Evolutionary conservation across 2,797 vertebrate genomes (phyloP), one percentile per base, ranked within the genome.

Genomic region (Lacerta agilis): DNA sequence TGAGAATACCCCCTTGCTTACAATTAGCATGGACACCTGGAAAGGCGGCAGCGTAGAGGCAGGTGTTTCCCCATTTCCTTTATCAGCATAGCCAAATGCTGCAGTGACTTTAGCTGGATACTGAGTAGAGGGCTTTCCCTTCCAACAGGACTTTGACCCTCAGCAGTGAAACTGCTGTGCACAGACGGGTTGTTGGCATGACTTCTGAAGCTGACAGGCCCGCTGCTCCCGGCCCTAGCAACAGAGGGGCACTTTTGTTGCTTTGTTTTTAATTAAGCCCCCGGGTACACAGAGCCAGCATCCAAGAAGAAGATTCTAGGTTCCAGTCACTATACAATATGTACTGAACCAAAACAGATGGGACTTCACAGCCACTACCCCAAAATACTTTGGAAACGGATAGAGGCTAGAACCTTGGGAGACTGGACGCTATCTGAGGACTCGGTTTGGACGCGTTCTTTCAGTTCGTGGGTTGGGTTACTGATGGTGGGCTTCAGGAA

Each of bases 101-200:
- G 79, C 83, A 89, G 49, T 90, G 71, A 71, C 79, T 93, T 71
- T 80, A 36, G 41, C 87, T 83, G 85, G 82, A 90, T 20, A 23
- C 61, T 18, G 91, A 90, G 84, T 79, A 0, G 90, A 85, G 85
- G 8, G 55, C 0, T 88, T 89, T 91, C 92, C 90, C 89, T 61
- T 61, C 75, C 33, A 86, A 33, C 66, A 88, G 92, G 90, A 93
- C 94, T 94, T 94, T 89, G 91, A 86, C 93, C 86, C 49, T 83
- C 33, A 79, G n/a, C 81, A 81, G 2, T 83, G 78, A 89, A 45
- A 69, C 88, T 79, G 75, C 38, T 88, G 18, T 43, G 77, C 76
- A 84, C 73, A 92, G 75, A 88, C 15, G 64, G 18, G 61, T 64
- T 64, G 83, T 82, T 1, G 0, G 79, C 45, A 55, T 71, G 89